Conservation (phyloP, 2,888 invertebrate genomes). For the Marronus borbonicus region DNA sequence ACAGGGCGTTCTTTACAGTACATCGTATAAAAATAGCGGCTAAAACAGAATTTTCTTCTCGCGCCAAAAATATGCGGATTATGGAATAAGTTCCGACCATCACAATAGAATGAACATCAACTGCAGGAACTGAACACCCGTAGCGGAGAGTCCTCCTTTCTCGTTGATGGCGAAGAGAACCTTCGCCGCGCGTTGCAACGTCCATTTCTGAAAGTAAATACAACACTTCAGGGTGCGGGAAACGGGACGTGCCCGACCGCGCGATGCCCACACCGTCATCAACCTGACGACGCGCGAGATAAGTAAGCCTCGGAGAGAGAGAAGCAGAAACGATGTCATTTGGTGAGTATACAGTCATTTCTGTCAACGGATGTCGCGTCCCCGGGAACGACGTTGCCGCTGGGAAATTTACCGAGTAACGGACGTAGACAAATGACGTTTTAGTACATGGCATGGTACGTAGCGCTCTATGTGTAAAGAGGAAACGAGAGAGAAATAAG, state of each 20-base stretch:
- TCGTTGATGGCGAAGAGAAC: background rate
- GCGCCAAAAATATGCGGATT: background rate
- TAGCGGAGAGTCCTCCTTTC: background rate
- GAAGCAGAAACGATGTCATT: background rate
- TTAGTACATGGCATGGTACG: background rate
- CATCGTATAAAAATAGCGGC: too few relatives aligned
- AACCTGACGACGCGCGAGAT: background rate
- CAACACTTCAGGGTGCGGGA: background rate
- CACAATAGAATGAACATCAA: background rate
- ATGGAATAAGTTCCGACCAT: background rate
- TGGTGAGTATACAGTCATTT: background rate
- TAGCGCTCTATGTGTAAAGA: background rate
- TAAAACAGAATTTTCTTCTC: too few relatives aligned
- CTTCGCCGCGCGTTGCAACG: background rate
- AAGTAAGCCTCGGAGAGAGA: background rate
- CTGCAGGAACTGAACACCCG: too few relatives aligned
- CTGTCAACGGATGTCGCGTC: constrained; percentile 3
- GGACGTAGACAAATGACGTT: constrained; percentile 3
- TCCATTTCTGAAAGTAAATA: constrained; percentile 12
- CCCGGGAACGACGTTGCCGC: constrained; percentile 2
- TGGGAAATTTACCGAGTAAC: constrained; percentile 14
- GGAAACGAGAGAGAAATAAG: background rate
- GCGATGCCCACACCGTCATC: background rate
- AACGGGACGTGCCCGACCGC: background rate
- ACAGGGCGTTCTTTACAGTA: too few relatives aligned